phyloP scores from a whole-genome alignment of 2,888 invertebrate genomes.

The Prosopocoilus inquinatus region DNA sequence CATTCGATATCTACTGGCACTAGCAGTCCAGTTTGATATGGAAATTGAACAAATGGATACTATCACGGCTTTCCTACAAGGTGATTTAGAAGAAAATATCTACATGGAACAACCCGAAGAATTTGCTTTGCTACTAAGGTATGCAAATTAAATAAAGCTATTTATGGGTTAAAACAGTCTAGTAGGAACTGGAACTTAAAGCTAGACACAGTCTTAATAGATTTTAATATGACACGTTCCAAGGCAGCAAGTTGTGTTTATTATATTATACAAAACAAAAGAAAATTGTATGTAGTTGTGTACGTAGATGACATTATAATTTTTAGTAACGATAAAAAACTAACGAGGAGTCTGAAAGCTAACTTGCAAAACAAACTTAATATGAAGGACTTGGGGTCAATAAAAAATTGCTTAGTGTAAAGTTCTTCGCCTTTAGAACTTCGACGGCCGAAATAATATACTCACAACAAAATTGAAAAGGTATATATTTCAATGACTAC shows the following conservation, averaged over 20 bases:
- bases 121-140: conserved; percentile 12
- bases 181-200: conserved; percentile 24
- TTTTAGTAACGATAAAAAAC: conserved; percentile 14
- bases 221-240: neutral
- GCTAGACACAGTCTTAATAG: conserved; percentile 12
- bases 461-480: no score
- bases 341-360: neutral
- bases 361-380: conserved; percentile 14
- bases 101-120: conserved; percentile 20
- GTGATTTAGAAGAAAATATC: conserved; percentile 23
- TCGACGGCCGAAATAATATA: no score
- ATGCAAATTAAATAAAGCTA: conserved; percentile 23
- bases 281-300: conserved; percentile 5
- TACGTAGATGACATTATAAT: conserved; percentile 9
- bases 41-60: conserved; percentile 35
- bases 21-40: conserved; percentile 27
- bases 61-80: conserved; percentile 33
- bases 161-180: conserved; percentile 29
- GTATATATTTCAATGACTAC: no score
- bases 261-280: conserved; percentile 2
- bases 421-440: no score
- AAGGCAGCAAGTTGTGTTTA: conserved; percentile 5
- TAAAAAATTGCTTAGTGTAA: conserved; percentile 17
- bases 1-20: conserved; percentile 29
- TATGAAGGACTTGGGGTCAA: conserved; percentile 19